Conservation (phyloP, 2,888 invertebrate species). For the Tromatobia lineatoria region DNA sequence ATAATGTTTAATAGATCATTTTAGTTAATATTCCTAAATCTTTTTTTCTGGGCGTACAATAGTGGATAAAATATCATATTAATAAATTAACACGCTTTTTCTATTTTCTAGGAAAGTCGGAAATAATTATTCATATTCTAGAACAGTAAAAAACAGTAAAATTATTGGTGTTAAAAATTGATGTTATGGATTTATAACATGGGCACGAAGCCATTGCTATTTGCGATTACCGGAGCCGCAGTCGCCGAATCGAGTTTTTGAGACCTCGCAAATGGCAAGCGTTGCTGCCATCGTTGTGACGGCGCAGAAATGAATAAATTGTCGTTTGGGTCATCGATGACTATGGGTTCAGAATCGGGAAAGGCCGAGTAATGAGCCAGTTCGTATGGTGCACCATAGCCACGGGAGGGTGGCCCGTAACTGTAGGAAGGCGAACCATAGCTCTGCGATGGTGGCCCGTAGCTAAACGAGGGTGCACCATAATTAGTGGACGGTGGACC, state of each 20-base stretch:
- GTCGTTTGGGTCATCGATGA: constrained; percentile 22
- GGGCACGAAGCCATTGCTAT: constrained; percentile 55
- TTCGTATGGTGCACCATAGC: constrained; percentile 47
- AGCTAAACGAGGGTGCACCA: constrained; percentile 31
- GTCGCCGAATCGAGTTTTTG: constrained; percentile 19
- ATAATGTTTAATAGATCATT: too few relatives aligned
- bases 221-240: background rate
- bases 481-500: constrained; percentile 41
- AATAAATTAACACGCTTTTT: background rate
- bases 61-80: background rate
- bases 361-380: constrained; percentile 32
- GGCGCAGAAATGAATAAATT: constrained; percentile 12
- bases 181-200: constrained; percentile 2
- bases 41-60: too few relatives aligned
- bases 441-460: constrained; percentile 29
- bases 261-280: constrained; percentile 52
- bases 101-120: too few relatives aligned
- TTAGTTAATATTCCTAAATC: too few relatives aligned
- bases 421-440: constrained; percentile 41
- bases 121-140: background rate
- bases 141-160: background rate
- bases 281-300: constrained; percentile 56
- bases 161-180: background rate
- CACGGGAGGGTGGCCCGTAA: constrained; percentile 31
- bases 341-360: constrained; percentile 14